These are phyloP conservation scores for Julus scandinavius DNA, from an alignment of 2,888 invertebrate species.

Conservation along the genomic window DNA sequence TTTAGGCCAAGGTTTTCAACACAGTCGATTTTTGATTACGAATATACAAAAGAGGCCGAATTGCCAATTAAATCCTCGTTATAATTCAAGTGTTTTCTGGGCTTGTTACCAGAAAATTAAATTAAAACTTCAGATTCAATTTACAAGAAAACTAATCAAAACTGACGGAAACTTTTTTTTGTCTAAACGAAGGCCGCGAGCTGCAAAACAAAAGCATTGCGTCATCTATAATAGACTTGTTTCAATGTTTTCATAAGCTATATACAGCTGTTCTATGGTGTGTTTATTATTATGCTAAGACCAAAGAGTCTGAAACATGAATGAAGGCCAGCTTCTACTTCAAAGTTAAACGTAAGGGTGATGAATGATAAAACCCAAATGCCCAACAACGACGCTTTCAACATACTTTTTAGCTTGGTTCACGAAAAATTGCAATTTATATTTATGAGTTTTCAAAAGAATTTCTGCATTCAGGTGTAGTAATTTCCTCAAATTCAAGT, in stretches of 20 bases:
- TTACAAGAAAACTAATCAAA: constrained; percentile 2
- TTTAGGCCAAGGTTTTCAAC: neutral
- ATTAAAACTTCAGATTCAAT: neutral
- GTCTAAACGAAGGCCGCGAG: neutral
- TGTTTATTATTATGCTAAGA: neutral
- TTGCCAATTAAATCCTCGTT: neutral
- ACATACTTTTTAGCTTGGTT: neutral
- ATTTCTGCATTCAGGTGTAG: neutral
- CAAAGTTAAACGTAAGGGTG: neutral
- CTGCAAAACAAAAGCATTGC: neutral
- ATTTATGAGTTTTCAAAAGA: constrained; percentile 10
- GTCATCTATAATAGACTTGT: neutral
- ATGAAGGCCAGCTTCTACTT: neutral
- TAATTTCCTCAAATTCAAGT: neutral
- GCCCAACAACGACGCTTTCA: neutral
- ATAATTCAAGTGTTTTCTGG: neutral
- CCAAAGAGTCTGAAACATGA: neutral
- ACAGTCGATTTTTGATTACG: neutral
- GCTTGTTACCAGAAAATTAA: neutral
- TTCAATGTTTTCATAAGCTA: neutral
- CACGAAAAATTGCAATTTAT: neutral
- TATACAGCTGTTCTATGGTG: neutral
- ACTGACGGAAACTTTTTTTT: neutral
- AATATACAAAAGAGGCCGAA: neutral
- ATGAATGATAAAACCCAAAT: neutral